phyloP scores from a whole-genome alignment of 2,797 vertebrate genomes.

The Kryptopterus vitreolus region DNA sequence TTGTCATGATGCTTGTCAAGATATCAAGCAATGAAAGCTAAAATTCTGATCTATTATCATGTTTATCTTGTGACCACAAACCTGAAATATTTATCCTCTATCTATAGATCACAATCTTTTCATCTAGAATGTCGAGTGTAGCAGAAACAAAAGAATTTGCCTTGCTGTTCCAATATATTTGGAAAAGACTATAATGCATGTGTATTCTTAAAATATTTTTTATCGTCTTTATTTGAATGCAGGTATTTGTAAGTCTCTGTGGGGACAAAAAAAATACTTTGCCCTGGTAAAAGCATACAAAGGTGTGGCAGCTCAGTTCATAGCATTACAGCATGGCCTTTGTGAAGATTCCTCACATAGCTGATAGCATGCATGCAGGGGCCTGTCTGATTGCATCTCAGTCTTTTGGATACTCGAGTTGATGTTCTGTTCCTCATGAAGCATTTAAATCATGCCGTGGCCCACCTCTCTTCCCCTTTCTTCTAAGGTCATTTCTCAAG shows the following conservation, averaged over 20 bases:
- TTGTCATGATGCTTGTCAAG: neutral
- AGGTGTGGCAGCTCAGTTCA: neutral
- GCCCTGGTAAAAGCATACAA: constrained; percentile 11
- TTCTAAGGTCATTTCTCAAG: no score
- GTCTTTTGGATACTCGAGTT: neutral
- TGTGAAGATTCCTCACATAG: constrained; percentile 52
- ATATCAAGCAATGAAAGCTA: neutral
- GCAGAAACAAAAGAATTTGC: neutral
- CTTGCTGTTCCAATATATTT: neutral
- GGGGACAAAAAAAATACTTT: neutral
- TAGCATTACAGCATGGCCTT: constrained; percentile 29
- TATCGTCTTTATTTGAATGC: neutral
- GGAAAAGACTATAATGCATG: no score
- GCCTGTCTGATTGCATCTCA: constrained; percentile 13
- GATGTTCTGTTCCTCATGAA: no score
- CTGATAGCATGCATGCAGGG: constrained; percentile 18
- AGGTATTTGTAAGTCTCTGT: neutral
- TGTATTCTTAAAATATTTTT: no score
- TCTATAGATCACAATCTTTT: no score
- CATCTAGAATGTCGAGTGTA: neutral
- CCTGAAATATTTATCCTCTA: neutral
- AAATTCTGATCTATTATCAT: neutral
- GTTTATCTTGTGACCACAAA: neutral
- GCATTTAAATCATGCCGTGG: neutral
- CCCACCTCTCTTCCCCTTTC: neutral